Evolutionary conservation across 2,888 invertebrate genomes (phyloP).

Genomic region (Saturnia japonica): DNA sequence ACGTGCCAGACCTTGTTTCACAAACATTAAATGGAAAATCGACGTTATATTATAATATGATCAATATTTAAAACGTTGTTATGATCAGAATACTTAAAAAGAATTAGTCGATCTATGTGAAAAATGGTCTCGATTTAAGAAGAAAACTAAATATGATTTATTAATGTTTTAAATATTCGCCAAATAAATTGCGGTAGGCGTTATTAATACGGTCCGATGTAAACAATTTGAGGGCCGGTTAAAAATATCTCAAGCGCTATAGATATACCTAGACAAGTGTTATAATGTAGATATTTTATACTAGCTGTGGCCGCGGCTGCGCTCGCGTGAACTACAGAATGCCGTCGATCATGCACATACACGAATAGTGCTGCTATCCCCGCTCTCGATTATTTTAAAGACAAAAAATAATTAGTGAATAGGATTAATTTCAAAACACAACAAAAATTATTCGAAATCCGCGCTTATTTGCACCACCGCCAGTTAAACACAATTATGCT

Average conservation of each 20-base stretch:
- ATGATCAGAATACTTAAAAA: background rate
- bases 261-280: background rate
- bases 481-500: too few relatives aligned
- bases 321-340: too few relatives aligned
- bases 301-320: too few relatives aligned
- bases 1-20: constrained; percentile 1
- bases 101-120: background rate
- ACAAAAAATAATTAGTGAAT: too few relatives aligned
- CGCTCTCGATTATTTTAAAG: too few relatives aligned
- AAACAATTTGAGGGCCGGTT: constrained; percentile 1
- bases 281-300: background rate
- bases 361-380: too few relatives aligned
- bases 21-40: background rate
- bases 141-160: constrained; percentile 12
- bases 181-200: constrained; percentile 8
- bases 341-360: too few relatives aligned
- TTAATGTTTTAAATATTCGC: constrained; percentile 3
- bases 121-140: background rate
- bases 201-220: background rate
- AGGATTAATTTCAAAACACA: too few relatives aligned
- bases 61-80: background rate
- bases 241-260: constrained; percentile 7
- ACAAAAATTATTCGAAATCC: too few relatives aligned
- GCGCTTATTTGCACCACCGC: too few relatives aligned
- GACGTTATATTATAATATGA: background rate